Percentiles rank a stretch among this genome's conserved stretches.
Evolutionary conservation across 2,797 vertebrate species (phyloP).

Genomic region (Rhynchonycteris naso): DNA sequence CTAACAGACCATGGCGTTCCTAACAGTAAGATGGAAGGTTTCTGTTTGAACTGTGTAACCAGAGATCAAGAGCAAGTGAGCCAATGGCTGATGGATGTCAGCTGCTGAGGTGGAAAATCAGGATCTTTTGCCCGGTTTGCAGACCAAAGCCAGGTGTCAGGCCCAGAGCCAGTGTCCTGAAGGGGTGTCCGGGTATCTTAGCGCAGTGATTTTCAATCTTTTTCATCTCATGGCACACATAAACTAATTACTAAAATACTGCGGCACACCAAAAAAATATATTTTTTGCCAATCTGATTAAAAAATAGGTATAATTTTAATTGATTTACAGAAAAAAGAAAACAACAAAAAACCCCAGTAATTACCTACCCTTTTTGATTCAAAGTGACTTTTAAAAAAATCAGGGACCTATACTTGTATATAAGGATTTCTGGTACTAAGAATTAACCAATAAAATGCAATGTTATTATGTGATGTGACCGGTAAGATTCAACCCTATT

Average conservation of each 20-base stretch:
- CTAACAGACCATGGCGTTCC: fast-evolving
- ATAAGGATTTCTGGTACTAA: no score
- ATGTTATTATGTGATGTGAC: no score
- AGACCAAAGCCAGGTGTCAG: background rate
- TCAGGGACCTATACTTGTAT: background rate
- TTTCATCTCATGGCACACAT: background rate
- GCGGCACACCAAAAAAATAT: background rate
- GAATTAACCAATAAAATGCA: no score
- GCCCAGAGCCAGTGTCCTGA: background rate
- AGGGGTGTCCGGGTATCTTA: background rate
- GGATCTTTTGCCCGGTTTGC: background rate
- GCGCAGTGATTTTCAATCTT: background rate
- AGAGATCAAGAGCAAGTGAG: background rate
- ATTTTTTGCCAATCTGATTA: background rate
- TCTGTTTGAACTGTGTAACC: background rate
- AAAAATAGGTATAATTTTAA: background rate
- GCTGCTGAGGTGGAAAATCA: background rate
- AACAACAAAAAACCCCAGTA: background rate
- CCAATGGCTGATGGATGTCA: background rate
- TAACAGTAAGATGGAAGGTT: background rate
- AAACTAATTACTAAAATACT: background rate
- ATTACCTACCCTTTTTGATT: background rate
- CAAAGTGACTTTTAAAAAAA: background rate
- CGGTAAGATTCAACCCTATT: no score
- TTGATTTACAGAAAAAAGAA: background rate